Conservation (phyloP, 2,797 vertebrate species). For the Hemibagrus guttatus region DNA sequence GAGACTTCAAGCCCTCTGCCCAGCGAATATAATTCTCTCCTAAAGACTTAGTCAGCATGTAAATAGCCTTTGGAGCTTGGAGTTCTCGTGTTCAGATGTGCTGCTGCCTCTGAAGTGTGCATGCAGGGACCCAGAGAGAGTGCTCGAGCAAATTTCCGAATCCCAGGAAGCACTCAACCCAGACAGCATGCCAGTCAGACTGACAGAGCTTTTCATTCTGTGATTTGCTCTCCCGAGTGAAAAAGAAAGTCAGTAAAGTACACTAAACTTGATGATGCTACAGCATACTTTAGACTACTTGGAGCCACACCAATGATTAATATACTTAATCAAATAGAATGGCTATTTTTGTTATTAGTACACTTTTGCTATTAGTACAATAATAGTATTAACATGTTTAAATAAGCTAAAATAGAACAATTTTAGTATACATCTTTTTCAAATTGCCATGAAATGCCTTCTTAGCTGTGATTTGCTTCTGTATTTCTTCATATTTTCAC, state of each 20-base stretch:
- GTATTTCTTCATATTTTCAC: neutral
- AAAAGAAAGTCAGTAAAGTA: neutral
- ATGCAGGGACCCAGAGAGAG: conserved; percentile 28
- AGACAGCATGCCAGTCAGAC: conserved; percentile 66
- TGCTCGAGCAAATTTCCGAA: conserved; percentile 58
- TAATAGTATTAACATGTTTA: neutral
- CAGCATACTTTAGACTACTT: neutral
- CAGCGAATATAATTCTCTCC: conserved; percentile 49
- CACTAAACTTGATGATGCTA: neutral
- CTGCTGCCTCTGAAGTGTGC: conserved; percentile 27
- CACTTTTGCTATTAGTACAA: neutral
- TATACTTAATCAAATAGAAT: neutral
- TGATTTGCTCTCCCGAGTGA: conserved; percentile 62
- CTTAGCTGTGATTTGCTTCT: neutral
- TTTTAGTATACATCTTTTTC: neutral
- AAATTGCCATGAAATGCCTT: neutral
- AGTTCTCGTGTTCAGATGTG: conserved; percentile 39
- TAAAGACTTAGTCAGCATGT: conserved; percentile 65
- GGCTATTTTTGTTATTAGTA: neutral
- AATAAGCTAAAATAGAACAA: neutral
- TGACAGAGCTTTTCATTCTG: conserved; percentile 63
- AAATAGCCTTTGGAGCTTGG: conserved; percentile 66
- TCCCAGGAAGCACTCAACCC: conserved; percentile 54
- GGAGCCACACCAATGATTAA: neutral
- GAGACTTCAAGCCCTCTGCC: conserved; percentile 45